Conservation (phyloP, 2,113 vertebrate species). For the Accipiter virgatus region DNA sequence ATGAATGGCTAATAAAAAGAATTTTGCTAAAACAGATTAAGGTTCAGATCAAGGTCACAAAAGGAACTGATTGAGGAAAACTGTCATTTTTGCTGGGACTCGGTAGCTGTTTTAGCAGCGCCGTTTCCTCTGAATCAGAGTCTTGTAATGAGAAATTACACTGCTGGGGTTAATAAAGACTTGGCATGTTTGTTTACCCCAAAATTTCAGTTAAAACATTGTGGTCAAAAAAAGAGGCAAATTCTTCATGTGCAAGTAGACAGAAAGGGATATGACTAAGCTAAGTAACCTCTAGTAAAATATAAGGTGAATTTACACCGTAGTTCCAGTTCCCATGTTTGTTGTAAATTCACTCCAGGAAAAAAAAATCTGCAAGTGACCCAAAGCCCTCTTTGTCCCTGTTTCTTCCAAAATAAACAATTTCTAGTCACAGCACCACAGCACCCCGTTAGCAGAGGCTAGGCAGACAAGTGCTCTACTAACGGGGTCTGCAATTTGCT, state of each 20-base stretch:
- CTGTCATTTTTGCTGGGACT: slow-evolving; percentile 62
- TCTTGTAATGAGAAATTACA: slow-evolving; percentile 71
- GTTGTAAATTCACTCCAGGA: not conserved
- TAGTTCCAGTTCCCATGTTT: not conserved
- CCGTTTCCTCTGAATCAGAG: slow-evolving; percentile 68
- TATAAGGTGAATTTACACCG: not conserved
- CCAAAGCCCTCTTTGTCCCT: not conserved
- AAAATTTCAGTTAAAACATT: slow-evolving; percentile 67
- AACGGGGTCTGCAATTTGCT: accelerated
- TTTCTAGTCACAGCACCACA: not conserved
- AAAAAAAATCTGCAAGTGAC: not conserved
- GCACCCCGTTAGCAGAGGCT: not conserved
- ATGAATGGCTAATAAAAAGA: slow-evolving; percentile 75
- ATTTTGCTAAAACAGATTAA: slow-evolving; percentile 76
- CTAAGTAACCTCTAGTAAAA: not conserved
- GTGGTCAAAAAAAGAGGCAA: slow-evolving; percentile 39
- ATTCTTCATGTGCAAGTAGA: slow-evolving; percentile 41
- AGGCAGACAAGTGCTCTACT: not conserved
- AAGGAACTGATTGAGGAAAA: slow-evolving; percentile 74
- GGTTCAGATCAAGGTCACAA: slow-evolving; percentile 79
- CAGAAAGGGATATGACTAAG: not conserved
- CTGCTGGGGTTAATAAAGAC: slow-evolving; percentile 75
- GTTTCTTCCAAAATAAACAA: not conserved
- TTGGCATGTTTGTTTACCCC: slow-evolving; percentile 53
- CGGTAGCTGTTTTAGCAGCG: slow-evolving; percentile 48